These are phyloP conservation scores for Herpailurus yagouaroundi DNA, from an alignment of 2,113 vertebrate species.

Conservation along the genomic window DNA sequence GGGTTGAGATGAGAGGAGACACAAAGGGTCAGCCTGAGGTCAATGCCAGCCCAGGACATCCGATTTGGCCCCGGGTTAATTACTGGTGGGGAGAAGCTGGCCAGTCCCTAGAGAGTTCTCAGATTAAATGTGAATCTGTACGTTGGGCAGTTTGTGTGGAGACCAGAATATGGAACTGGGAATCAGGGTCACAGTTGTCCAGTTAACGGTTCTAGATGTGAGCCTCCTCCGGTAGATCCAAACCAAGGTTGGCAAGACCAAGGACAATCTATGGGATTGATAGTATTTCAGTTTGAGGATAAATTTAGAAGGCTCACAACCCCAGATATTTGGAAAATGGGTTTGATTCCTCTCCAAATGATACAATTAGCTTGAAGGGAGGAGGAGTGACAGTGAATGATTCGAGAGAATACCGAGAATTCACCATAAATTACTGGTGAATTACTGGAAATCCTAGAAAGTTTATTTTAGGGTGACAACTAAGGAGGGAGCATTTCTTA, in stretches of 20 bases:
- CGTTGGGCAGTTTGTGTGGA: neutral
- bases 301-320: neutral
- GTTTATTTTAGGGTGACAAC: slow-evolving; percentile 50
- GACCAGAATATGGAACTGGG: neutral
- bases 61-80: neutral
- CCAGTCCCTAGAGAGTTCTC: neutral
- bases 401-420: slow-evolving; percentile 36
- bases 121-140: neutral
- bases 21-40: neutral
- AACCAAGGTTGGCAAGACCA: neutral
- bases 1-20: neutral
- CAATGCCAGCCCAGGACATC: neutral
- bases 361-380: neutral
- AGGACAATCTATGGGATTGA: neutral
- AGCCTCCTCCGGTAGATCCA: neutral
- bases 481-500: slow-evolving; percentile 43
- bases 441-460: slow-evolving; percentile 35
- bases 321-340: slow-evolving; percentile 8
- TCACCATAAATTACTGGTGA: slow-evolving; percentile 23
- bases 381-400: neutral
- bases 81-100: neutral
- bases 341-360: slow-evolving; percentile 14
- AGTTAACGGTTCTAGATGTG: neutral
- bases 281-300: neutral
- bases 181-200: neutral